phyloP scores from a whole-genome alignment of 64 coral and sea anemone genomes.

The Actinia tenebrosa region DNA sequence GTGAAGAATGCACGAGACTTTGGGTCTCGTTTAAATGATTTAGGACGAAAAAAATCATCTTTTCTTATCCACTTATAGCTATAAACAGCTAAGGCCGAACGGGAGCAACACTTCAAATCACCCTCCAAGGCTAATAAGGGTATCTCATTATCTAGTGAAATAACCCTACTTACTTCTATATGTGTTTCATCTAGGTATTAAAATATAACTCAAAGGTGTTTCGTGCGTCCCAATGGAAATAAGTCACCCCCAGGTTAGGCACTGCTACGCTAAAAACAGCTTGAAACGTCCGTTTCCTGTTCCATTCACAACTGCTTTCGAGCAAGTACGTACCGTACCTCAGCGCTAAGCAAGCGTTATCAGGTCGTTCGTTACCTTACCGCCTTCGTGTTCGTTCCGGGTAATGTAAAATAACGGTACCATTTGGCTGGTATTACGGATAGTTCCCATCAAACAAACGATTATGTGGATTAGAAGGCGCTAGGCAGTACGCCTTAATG shows the following conservation, averaged over 20 bases:
- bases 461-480: not conserved
- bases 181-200: not conserved
- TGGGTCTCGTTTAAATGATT: not conserved
- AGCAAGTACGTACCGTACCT: not conserved
- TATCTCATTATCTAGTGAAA: not conserved
- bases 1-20: not conserved
- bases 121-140: not conserved
- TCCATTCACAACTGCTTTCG: conserved; percentile 9
- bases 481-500: not conserved
- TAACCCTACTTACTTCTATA: not conserved
- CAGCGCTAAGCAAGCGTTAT: not conserved
- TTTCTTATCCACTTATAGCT: not conserved
- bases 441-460: not conserved
- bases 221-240: conserved; percentile 31
- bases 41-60: not conserved
- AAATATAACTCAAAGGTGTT: not conserved
- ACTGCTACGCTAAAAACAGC: conserved; percentile 6
- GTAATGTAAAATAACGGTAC: not conserved
- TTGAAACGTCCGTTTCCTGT: conserved; percentile 34
- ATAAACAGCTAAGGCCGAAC: not conserved
- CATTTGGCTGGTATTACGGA: not conserved
- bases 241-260: conserved; percentile 23
- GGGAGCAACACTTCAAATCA: not conserved
- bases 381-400: not conserved
- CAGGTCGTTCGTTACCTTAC: not conserved